phyloP scores from a whole-genome alignment of 1,140 invertebrate genomes.

The Melitaea cinxia region DNA sequence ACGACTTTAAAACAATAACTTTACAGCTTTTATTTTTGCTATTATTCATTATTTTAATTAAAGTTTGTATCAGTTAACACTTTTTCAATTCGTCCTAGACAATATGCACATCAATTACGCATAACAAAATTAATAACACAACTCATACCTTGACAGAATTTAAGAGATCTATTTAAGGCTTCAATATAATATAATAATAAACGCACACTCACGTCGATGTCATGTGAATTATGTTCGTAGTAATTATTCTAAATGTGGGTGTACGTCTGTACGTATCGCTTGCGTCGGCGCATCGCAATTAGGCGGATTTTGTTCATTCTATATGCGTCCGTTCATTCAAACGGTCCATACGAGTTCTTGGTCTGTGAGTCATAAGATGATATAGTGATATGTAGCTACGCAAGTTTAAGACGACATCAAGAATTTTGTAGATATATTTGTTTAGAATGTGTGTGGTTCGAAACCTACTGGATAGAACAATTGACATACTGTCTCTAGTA shows the following conservation, averaged over 20 bases:
- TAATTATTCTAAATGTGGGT: conserved; percentile 38
- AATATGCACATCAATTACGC: not conserved
- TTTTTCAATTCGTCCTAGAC: not conserved
- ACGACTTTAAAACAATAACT: no score
- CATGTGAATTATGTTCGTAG: conserved; percentile 42
- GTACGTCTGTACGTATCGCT: conserved; percentile 33
- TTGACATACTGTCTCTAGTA: no score
- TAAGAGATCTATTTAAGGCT: conserved; percentile 26
- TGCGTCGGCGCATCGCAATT: conserved; percentile 48
- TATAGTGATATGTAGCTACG: not conserved
- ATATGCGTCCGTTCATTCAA: conserved; percentile 61
- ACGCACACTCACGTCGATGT: conserved; percentile 33
- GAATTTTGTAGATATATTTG: no score
- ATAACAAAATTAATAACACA: not conserved
- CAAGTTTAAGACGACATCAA: no score
- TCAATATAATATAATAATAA: conserved; percentile 31
- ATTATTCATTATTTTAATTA: no score
- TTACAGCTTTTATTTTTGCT: no score
- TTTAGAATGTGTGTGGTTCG: no score
- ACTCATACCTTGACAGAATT: conserved; percentile 10
- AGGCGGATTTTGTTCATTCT: conserved; percentile 52
- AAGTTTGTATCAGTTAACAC: no score
- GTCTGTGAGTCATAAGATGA: conserved; percentile 47
- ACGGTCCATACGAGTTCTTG: conserved; percentile 40
- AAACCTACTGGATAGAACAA: no score